Conservation (phyloP, 2,797 vertebrate species). For the Sebastes alutus region DNA sequence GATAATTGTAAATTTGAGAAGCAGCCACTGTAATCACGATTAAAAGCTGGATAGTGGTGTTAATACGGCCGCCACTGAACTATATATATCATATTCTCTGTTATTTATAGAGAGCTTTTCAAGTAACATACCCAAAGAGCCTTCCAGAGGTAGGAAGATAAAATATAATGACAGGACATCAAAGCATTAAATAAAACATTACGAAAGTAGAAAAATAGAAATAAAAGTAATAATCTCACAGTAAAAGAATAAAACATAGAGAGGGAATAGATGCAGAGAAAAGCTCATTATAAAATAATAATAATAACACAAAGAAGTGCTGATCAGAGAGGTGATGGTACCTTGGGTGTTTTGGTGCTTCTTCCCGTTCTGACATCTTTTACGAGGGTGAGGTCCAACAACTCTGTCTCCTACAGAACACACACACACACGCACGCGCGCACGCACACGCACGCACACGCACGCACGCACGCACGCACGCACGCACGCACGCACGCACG, state of each 20-base stretch:
- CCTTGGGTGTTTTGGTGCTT: slow-evolving; percentile 81
- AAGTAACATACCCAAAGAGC: background rate
- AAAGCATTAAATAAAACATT: background rate
- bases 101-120: background rate
- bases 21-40: background rate
- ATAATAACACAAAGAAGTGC: background rate
- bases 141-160: background rate
- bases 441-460: background rate
- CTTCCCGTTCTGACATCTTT: slow-evolving; percentile 81
- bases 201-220: background rate
- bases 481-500: background rate
- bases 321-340: slow-evolving; percentile 13
- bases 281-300: background rate
- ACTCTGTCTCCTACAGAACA: slow-evolving; percentile 70
- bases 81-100: background rate
- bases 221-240: background rate
- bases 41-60: slow-evolving; percentile 1
- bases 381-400: slow-evolving; percentile 77
- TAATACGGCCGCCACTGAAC: background rate
- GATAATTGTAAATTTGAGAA: slow-evolving; percentile 4
- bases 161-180: background rate
- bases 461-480: background rate
- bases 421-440: background rate
- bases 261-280: background rate
- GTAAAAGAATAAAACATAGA: background rate